phyloP scores from a whole-genome alignment of 2,113 vertebrate genomes.

The Brienomyrus longianalis region DNA sequence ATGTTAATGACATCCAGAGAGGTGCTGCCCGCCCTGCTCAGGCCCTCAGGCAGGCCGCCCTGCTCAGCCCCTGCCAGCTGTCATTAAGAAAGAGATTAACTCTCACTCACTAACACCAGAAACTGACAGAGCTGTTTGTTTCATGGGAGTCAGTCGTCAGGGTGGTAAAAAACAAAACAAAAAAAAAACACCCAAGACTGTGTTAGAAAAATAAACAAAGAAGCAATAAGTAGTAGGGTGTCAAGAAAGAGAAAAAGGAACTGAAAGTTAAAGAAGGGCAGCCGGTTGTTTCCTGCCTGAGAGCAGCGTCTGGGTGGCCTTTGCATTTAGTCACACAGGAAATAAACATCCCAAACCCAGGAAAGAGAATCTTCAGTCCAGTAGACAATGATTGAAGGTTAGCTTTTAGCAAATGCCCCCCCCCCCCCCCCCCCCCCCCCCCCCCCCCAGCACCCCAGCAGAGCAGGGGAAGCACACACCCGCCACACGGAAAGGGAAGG shows the following conservation, averaged over 20 bases:
- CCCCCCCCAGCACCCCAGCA: no score
- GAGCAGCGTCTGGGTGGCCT: background rate
- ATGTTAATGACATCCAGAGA: constrained; percentile 21
- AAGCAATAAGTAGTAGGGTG: background rate
- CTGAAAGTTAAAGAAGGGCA: background rate
- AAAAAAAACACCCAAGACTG: background rate
- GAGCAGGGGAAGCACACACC: no score
- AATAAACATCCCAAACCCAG: background rate
- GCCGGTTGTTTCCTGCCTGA: background rate
- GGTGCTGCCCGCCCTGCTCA: no score
- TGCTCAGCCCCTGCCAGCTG: background rate
- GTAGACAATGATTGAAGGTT: constrained; percentile 18
- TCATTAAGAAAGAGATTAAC: constrained; percentile 4
- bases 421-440: constrained; percentile 4
- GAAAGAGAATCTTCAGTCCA: constrained; percentile 1
- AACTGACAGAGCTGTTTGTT: background rate
- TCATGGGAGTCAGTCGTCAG: background rate
- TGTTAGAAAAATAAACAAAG: background rate
- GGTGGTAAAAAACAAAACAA: background rate
- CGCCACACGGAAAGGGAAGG: no score
- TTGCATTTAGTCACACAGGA: background rate
- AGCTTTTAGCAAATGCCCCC: background rate
- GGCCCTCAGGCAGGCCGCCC: background rate
- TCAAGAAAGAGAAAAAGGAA: background rate
- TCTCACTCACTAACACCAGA: constrained; percentile 1